These are phyloP conservation scores for Drosophila watanabei DNA, from an alignment of 1,140 invertebrate genomes.

Conservation along the genomic window DNA sequence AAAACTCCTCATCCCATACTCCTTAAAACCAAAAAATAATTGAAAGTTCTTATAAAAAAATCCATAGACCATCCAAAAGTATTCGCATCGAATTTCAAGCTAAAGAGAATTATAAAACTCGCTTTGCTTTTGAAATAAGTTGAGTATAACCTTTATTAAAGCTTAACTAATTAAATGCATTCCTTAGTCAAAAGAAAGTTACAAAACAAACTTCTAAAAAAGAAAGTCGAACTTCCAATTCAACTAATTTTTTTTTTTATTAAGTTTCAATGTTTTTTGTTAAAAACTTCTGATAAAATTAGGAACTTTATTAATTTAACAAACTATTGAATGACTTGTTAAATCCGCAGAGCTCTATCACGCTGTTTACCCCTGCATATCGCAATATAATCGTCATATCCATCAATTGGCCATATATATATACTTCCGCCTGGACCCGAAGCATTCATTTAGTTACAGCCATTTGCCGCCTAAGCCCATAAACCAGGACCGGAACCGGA, in stretches of 20 bases:
- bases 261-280: not conserved
- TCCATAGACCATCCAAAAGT: not conserved
- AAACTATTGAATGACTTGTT: not conserved
- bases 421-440: conserved; percentile 4
- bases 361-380: not conserved
- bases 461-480: conserved; percentile 71
- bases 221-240: not conserved
- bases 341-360: too few relatives aligned
- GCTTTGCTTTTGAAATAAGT: not conserved
- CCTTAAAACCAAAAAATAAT: not conserved
- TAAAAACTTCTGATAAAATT: too few relatives aligned
- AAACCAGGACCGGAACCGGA: conserved; percentile 47
- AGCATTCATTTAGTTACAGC: conserved; percentile 62
- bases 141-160: not conserved
- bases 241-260: not conserved
- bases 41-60: not conserved
- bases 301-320: not conserved
- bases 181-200: not conserved
- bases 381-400: conserved; percentile 40
- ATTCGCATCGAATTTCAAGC: not conserved
- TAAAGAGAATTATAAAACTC: not conserved
- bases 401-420: conserved; percentile 38
- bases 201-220: not conserved
- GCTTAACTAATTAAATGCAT: not conserved
- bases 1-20: too few relatives aligned